Conservation (phyloP, 2,113 vertebrate species). For the Octodon degus region DNA sequence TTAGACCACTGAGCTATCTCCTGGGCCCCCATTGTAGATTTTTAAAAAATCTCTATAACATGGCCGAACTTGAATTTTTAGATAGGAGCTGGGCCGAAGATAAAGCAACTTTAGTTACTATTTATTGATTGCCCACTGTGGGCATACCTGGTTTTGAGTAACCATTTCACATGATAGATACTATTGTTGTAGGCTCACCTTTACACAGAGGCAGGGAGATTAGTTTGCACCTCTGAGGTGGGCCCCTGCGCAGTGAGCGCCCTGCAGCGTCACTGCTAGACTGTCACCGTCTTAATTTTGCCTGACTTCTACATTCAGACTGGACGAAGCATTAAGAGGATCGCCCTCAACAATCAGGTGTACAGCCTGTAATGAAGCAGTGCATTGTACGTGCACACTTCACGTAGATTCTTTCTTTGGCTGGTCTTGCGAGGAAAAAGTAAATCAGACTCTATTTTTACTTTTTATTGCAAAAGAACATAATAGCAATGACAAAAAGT, state of each 20-base stretch:
- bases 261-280: neutral
- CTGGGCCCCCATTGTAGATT: neutral
- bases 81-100: neutral
- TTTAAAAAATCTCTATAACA: neutral
- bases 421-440: neutral
- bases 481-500: neutral
- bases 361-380: neutral
- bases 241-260: neutral
- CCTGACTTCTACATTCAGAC: neutral
- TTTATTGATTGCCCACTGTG: neutral
- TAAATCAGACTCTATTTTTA: slow-evolving; percentile 6
- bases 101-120: neutral
- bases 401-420: neutral
- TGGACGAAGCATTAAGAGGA: neutral
- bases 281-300: neutral
- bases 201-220: neutral
- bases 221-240: neutral
- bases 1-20: no score
- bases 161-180: neutral
- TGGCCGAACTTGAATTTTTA: neutral
- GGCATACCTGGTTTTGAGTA: neutral
- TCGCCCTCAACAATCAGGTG: neutral
- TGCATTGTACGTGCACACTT: neutral
- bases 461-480: slow-evolving; percentile 17
- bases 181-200: neutral